Percentiles rank a stretch among this genome's conserved stretches.
Conservation (phyloP, 2,888 invertebrate genomes). For the Athalia rosae region DNA sequence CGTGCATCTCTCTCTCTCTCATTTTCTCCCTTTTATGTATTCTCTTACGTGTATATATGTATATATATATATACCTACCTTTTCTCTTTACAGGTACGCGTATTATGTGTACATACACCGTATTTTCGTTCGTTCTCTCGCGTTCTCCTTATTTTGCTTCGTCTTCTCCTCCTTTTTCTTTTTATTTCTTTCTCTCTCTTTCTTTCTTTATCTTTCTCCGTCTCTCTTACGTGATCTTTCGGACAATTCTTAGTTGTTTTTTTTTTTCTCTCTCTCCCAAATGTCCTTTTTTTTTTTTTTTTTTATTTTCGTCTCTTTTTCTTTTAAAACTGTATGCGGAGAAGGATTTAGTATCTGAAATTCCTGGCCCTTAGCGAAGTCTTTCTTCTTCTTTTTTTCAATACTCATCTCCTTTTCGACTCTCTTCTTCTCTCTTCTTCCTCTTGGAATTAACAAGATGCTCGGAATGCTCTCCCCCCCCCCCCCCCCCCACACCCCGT, state of each 20-base stretch:
- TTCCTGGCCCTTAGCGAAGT: conserved; percentile 27
- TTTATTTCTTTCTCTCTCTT: background rate
- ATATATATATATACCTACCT: background rate
- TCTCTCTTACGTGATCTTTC: too few species aligned
- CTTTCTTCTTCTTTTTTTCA: background rate
- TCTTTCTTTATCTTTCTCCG: background rate
- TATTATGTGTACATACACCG: background rate
- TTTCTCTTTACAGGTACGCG: background rate
- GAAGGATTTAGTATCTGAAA: conserved; percentile 42
- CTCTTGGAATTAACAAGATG: conserved; percentile 42
- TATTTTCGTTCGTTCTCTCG: background rate
- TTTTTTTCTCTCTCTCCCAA: too few species aligned
- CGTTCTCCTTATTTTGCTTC: background rate
- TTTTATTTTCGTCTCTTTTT: background rate
- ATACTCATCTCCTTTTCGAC: background rate
- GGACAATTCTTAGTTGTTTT: too few species aligned
- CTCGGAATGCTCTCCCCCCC: conserved; percentile 34
- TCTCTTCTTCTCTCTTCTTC: conserved; percentile 19
- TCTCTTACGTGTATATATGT: background rate
- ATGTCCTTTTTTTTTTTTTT: background rate
- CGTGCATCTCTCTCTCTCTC: background rate
- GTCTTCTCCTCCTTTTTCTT: background rate
- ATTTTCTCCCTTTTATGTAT: background rate
- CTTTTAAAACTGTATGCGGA: background rate
- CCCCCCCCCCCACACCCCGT: background rate